These are phyloP conservation scores for Saimiri boliviensis DNA, from an alignment of 2,113 vertebrate genomes.

Conservation along the genomic window DNA sequence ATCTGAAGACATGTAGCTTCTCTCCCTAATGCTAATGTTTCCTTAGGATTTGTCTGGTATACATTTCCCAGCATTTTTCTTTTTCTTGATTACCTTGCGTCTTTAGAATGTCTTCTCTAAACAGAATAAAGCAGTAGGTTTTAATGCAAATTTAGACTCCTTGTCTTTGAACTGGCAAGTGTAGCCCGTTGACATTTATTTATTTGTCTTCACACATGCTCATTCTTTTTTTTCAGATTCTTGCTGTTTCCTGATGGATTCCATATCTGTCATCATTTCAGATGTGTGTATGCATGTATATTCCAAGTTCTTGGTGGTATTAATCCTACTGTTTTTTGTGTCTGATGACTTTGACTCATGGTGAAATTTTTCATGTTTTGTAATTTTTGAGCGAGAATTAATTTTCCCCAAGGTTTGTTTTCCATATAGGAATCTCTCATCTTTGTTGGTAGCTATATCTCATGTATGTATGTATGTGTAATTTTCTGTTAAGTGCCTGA, in stretches of 20 bases:
- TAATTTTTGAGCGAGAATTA: not conserved
- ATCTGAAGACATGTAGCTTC: fast-evolving
- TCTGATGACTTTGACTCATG: not conserved
- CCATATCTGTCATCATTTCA: not conserved
- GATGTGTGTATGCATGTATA: not conserved
- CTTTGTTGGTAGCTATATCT: not conserved
- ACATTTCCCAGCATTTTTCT: not conserved
- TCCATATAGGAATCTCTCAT: not conserved
- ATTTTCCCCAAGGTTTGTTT: not conserved
- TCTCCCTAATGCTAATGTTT: not conserved
- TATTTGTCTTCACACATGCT: not conserved
- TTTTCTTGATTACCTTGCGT: not conserved
- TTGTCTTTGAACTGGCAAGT: not conserved
- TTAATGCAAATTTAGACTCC: not conserved
- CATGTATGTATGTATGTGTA: not conserved
- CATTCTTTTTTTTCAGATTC: not conserved
- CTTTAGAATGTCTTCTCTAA: not conserved
- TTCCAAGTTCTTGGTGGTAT: not conserved
- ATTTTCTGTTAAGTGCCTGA: conserved; percentile 3
- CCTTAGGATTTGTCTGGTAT: not conserved
- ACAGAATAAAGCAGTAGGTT: not conserved
- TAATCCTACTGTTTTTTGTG: not conserved
- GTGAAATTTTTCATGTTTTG: not conserved
- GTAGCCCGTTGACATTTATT: not conserved
- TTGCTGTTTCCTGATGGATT: not conserved